Base-by-base conservation (phyloP, 2,888 invertebrate genomes). In the Drosophila kuntzei region DNA sequence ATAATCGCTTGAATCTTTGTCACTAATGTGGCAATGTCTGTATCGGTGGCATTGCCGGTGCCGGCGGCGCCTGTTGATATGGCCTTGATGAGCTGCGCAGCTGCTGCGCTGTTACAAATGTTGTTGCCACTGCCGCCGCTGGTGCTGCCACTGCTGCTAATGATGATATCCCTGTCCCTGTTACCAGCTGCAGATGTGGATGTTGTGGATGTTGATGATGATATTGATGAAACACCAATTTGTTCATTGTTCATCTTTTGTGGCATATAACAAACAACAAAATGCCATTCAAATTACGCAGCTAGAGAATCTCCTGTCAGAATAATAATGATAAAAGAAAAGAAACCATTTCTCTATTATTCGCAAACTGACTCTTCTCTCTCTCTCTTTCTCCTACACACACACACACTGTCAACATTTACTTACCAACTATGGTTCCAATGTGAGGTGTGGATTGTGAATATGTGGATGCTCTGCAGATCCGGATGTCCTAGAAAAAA, bases 161-260 rank as follows among this genome's bases (percentile, higher is more conserved):
- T 57, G 67, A 58, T 54, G 39, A 37, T 51, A 44, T 57, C 36
- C 29, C 36, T 54, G 41, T 49, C 37, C 34, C 54, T 39, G 76
- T 67, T 61, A 62, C 60, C 47, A 43, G 79, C 67, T 67, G 72
- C 44, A 54, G 72, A 57, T 66, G 69, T 46, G 68, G 65, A 20
- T 64, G 70, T 57, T 71, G 61, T 47, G 60, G 67, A 65, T 69
- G 72, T 50, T 75, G 89, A 53, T 47, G 61, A 68, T 74, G 77
- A 72, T 53, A 71, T 59, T 54, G 82, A 71, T 79, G 81, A 64
- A 60, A 59, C 67, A 65, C 63, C 87, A 90, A 86, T 79, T 84
- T 82, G 86, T 91, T 90, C 91, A 91, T 90, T 89, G 90, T 87
- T 90, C 84, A 84, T 89, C 80, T 89, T 89, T 78, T 78, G 72